These are phyloP conservation scores for Anagyrus pseudococci DNA, from an alignment of 2,888 invertebrate species.

Conservation along the genomic window DNA sequence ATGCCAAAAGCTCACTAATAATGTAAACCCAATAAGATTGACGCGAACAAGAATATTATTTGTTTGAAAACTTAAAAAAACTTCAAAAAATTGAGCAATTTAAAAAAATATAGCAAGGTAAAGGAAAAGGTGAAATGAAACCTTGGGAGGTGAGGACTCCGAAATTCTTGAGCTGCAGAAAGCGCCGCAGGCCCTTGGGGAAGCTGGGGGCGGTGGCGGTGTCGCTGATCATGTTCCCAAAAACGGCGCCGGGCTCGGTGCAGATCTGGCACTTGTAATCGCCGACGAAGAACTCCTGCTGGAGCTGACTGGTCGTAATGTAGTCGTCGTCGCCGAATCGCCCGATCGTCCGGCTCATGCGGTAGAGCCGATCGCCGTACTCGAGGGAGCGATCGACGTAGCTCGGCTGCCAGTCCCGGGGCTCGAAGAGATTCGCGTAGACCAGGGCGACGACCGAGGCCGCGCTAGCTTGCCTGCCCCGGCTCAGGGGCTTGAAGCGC, in stretches of 20 bases:
- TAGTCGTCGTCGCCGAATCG: conserved; percentile 44
- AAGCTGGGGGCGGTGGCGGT: conserved; percentile 49
- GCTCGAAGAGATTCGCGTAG: conserved; percentile 48
- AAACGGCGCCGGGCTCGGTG: conserved; percentile 45
- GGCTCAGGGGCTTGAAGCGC: conserved; percentile 50
- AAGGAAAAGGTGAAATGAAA: too few species aligned
- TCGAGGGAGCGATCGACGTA: conserved; percentile 48
- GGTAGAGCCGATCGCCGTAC: conserved; percentile 51
- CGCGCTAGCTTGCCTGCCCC: conserved; percentile 51
- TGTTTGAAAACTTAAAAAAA: too few species aligned
- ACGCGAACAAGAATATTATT: too few species aligned
- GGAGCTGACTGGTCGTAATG: conserved; percentile 45
- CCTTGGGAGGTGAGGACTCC: conserved; percentile 67
- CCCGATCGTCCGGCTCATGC: conserved; percentile 44
- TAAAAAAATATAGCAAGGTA: too few species aligned
- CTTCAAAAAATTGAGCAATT: too few species aligned
- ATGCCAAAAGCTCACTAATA: too few species aligned
- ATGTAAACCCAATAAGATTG: too few species aligned
- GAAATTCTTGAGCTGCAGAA: conserved; percentile 58
- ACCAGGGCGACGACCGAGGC: conserved; percentile 49
- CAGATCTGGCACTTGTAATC: conserved; percentile 51
- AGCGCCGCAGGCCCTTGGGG: conserved; percentile 56
- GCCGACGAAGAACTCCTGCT: conserved; percentile 52
- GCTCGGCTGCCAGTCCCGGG: conserved; percentile 48
- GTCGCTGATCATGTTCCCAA: conserved; percentile 51